Base-by-base conservation (phyloP, 2,888 invertebrate genomes). In the Tenthredo livida region DNA sequence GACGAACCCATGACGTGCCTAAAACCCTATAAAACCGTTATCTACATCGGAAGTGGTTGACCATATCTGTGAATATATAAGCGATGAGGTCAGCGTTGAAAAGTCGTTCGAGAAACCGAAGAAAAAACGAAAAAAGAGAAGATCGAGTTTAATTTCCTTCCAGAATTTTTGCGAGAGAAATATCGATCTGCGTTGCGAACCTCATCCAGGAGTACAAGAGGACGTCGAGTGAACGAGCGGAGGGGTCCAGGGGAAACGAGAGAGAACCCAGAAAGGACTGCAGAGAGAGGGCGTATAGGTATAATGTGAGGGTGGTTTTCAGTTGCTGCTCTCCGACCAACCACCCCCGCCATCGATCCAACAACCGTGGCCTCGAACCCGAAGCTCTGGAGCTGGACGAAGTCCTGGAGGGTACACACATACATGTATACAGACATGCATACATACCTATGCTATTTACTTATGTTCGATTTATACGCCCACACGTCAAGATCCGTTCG, bases 281-380 rank as follows among this genome's bases (percentile, higher is more conserved):
- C 25, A 12, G 25, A 43, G 75, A 47, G 25, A 75, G 47, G 47
- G 40, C 2, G 43, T 2, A 25, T 43, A 21, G 43, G 47, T 21
- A 17, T 7, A 61, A 47, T 29, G 78, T 37, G 21, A 37, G 58
- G 80, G 58, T 61, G 61, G 58, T 88, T 89, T 91, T 86, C 88
- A 91, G 91, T 92, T 91, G 90, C 91, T 43, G 67, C 10, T 54
- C 17, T 33, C 33, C 67, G 25, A 67, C 33, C 29, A 29, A 43
- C 72, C 91, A 91, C 89, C 91, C 90, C 54, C 87, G 89, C 88
- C 89, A 92, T 92, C 91, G 92, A 92, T 91, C 91, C 92, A 92
- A 92, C 92, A 86, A 89, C 87, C 87, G 86, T 86, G 87, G 84
- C 75, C 84, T 80, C 87, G 87, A 80, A 40, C 58, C 58, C 58